These are phyloP conservation scores for Parotocinclus haroldoi DNA, from an alignment of 2,797 vertebrate species.

Conservation along the genomic window DNA sequence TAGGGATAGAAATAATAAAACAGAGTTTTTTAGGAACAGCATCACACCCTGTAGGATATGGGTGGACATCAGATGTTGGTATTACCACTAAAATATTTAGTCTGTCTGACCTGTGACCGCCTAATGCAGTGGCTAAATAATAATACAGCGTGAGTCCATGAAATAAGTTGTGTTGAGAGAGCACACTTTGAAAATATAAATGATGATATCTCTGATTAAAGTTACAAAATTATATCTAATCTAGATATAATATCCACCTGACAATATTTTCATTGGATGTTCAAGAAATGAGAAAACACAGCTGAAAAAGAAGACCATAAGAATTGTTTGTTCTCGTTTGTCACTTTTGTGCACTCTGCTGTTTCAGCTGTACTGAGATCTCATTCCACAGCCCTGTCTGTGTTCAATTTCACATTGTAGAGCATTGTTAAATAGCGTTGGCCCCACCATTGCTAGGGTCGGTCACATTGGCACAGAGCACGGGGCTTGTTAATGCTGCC, in stretches of 20 bases:
- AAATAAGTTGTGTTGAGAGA: too few relatives aligned
- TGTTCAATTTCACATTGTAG: conserved; percentile 13
- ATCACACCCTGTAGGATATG: conserved; percentile 38
- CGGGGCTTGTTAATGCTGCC: conserved; percentile 40
- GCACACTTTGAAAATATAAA: too few relatives aligned
- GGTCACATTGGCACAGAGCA: conserved; percentile 37
- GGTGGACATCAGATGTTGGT: conserved; percentile 25
- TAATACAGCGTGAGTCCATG: too few relatives aligned
- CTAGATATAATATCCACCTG: too few relatives aligned
- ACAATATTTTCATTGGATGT: too few relatives aligned
- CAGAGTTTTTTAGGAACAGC: conserved; percentile 49
- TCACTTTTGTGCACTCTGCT: conserved; percentile 9
- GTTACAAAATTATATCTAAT: too few relatives aligned
- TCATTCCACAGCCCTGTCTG: neutral
- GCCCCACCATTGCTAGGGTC: conserved; percentile 24
- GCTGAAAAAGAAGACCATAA: neutral
- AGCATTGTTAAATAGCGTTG: conserved; percentile 10
- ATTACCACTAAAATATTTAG: too few relatives aligned
- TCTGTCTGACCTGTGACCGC: too few relatives aligned
- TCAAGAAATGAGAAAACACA: neutral
- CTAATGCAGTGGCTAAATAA: too few relatives aligned
- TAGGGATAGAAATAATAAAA: conserved; percentile 61
- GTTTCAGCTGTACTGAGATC: conserved; percentile 11
- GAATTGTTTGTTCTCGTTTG: neutral
- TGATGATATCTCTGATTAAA: too few relatives aligned